Evolutionary conservation across 2,113 vertebrate species (phyloP).

Genomic region (Dasypus novemcinctus): DNA sequence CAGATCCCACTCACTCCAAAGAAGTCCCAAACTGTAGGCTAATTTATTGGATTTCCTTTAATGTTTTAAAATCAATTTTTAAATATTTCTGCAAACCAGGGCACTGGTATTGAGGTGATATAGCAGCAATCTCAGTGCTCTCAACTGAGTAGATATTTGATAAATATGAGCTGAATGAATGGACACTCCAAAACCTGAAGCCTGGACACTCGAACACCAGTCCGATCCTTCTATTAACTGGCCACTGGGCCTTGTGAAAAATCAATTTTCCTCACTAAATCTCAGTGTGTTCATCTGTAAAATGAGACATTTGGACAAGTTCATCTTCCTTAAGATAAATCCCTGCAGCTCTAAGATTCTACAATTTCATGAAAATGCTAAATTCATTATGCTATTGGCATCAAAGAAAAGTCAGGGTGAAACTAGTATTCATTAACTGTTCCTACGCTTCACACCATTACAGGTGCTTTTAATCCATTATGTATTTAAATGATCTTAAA

Average conservation of each 20-base stretch:
- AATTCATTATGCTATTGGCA: not conserved
- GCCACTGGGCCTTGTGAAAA: not conserved
- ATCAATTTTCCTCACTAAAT: not conserved
- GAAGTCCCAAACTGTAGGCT: not conserved
- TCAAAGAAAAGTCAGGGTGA: not conserved
- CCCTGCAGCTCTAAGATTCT: not conserved
- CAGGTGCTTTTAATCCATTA: not conserved
- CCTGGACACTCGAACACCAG: not conserved
- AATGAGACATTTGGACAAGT: not conserved
- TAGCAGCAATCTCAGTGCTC: not conserved
- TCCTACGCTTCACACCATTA: not conserved
- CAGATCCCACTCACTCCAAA: not conserved
- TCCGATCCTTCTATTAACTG: not conserved
- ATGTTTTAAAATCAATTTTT: constrained; percentile 28
- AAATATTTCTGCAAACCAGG: constrained; percentile 26
- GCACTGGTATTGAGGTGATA: not conserved
- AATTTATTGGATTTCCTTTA: not conserved
- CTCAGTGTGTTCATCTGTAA: constrained; percentile 4
- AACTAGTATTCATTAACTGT: not conserved
- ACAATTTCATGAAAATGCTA: not conserved
- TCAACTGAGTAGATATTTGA: not conserved
- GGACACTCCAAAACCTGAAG: not conserved
- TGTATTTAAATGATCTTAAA: not conserved
- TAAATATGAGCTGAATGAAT: not conserved
- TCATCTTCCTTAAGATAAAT: not conserved